Conservation (phyloP, 1,140 invertebrate species). For the Scylla paramamosain region DNA sequence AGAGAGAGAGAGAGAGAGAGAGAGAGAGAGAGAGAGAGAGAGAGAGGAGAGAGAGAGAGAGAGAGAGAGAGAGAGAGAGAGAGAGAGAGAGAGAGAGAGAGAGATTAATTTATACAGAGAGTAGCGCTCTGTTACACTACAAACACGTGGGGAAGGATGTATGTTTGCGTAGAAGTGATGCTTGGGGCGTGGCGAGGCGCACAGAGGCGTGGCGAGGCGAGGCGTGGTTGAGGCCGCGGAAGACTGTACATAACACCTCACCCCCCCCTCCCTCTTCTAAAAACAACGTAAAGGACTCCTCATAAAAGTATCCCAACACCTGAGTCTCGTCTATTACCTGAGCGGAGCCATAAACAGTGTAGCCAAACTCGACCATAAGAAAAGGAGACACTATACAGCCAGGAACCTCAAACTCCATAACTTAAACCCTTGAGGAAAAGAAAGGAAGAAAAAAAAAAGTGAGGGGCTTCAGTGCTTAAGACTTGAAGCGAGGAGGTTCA, state of each 20-base stretch:
- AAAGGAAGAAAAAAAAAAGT: too few species aligned
- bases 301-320: background rate
- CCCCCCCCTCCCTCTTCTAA: background rate
- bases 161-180: background rate
- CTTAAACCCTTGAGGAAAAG: background rate
- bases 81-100: conserved; percentile 12
- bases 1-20: background rate
- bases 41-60: background rate
- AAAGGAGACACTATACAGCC: background rate
- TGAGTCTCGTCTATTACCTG: background rate
- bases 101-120: background rate
- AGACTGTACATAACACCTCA: background rate
- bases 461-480: too few species aligned
- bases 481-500: too few species aligned
- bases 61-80: background rate
- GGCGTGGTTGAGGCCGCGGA: background rate
- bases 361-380: background rate
- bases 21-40: background rate
- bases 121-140: background rate
- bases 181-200: background rate
- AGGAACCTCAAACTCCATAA: background rate
- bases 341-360: background rate
- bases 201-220: background rate
- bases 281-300: background rate
- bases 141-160: background rate